Conservation (phyloP, 2,888 invertebrate species). For the Mimumesa dahlbomi region DNA sequence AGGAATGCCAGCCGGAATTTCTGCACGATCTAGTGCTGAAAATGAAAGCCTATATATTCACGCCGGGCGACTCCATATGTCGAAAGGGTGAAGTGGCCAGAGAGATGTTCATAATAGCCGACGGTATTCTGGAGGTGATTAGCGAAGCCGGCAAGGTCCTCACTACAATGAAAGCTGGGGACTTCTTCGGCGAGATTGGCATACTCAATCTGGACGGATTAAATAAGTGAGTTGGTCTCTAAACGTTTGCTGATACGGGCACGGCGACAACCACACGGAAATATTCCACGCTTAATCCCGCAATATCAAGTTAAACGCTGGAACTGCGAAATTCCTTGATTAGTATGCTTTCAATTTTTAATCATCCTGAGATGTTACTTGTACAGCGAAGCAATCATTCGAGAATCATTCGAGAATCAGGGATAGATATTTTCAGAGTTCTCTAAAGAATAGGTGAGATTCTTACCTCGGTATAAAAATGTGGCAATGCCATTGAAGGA, state of each 20-base stretch:
- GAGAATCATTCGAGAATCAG: too few species aligned
- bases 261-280: too few species aligned
- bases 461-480: background rate
- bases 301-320: too few species aligned
- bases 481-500: background rate
- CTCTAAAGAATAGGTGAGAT: background rate
- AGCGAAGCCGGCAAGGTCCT: slow-evolving; percentile 96
- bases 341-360: too few species aligned
- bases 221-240: slow-evolving; percentile 94
- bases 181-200: slow-evolving; percentile 98
- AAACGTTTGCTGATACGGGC: too few species aligned
- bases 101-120: slow-evolving; percentile 99
- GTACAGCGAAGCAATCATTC: too few species aligned
- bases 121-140: slow-evolving; percentile 96
- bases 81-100: slow-evolving; percentile 96
- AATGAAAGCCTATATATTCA: slow-evolving; percentile 99
- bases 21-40: slow-evolving; percentile 97
- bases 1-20: slow-evolving; percentile 99
- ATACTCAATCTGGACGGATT: slow-evolving; percentile 97
- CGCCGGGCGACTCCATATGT: slow-evolving; percentile 98
- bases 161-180: slow-evolving; percentile 98
- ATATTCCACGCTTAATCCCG: too few species aligned
- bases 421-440: too few species aligned
- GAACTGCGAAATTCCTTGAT: too few species aligned
- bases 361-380: too few species aligned